A percentile compares a stretch with the other conserved stretches of the same genome.
These are phyloP conservation scores for Verasper variegatus DNA, from an alignment of 2,113 vertebrate species.

Conservation along the genomic window DNA sequence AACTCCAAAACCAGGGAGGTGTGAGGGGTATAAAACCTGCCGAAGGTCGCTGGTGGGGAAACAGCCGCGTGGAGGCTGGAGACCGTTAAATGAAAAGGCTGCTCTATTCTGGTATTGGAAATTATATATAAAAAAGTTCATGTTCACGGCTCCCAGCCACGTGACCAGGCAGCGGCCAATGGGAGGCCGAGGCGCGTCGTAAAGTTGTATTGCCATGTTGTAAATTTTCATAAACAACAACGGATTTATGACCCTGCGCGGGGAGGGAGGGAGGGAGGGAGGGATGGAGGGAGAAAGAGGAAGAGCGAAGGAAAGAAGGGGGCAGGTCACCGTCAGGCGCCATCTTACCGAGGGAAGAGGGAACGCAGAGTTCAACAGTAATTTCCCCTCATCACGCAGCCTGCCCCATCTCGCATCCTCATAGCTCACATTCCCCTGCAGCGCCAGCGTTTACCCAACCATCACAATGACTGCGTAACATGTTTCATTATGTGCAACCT, in stretches of 20 bases:
- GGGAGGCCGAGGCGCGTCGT: slow-evolving; percentile 90
- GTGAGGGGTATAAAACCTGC: slow-evolving; percentile 3
- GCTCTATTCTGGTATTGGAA: slow-evolving; percentile 96
- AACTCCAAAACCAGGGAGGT: slow-evolving; percentile 71
- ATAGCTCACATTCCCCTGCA: slow-evolving; percentile 70
- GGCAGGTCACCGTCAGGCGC: slow-evolving; percentile 92
- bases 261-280: slow-evolving; percentile 73
- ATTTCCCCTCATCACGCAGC: slow-evolving; percentile 61
- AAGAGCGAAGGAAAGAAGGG: slow-evolving; percentile 51
- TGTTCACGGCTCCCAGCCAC: slow-evolving; percentile 95
- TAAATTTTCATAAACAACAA: slow-evolving; percentile 99
- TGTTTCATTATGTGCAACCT: slow-evolving; percentile 27
- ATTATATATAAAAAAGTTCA: slow-evolving; percentile 93
- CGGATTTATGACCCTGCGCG: slow-evolving; percentile 97
- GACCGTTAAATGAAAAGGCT: slow-evolving; percentile 91
- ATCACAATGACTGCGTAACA: slow-evolving; percentile 17
- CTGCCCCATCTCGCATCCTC: slow-evolving; percentile 69
- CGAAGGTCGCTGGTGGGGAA: slow-evolving; percentile 72
- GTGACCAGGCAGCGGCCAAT: slow-evolving; percentile 93
- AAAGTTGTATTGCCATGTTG: slow-evolving; percentile 98
- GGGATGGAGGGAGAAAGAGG: slow-evolving; percentile 4
- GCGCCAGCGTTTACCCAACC: slow-evolving; percentile 36
- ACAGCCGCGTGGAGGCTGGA: slow-evolving; percentile 83
- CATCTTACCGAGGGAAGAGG: slow-evolving; percentile 90
- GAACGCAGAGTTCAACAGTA: slow-evolving; percentile 75